Conservation (phyloP, 2,888 invertebrate species). For the Scaptomyza flava region DNA sequence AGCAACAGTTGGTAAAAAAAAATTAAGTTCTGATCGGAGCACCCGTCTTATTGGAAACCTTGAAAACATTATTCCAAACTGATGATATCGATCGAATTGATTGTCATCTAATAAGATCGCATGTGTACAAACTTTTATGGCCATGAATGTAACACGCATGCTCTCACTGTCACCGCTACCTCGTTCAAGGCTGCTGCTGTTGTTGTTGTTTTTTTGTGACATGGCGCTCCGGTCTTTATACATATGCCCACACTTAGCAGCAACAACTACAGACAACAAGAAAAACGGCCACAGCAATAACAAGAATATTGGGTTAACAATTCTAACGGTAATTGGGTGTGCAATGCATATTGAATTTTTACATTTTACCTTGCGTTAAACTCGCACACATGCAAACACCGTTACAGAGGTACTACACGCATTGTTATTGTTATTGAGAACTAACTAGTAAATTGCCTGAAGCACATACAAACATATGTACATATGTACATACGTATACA, state of each 20-base stretch:
- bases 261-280: conserved; percentile 9
- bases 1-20: not conserved
- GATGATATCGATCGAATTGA: not conserved
- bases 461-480: not conserved
- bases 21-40: not conserved
- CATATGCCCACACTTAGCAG: conserved; percentile 36
- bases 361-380: conserved; percentile 48
- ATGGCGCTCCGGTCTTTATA: conserved; percentile 27
- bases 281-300: conserved; percentile 39
- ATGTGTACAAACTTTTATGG: conserved; percentile 11
- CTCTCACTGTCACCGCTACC: conserved; percentile 18
- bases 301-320: conserved; percentile 56
- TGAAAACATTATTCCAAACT: not conserved
- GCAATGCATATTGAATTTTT: conserved; percentile 50
- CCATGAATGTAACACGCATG: conserved; percentile 25
- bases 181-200: conserved; percentile 15
- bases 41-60: not conserved
- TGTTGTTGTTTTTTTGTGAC: conserved; percentile 18
- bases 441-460: conserved; percentile 33
- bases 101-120: not conserved
- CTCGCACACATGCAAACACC: conserved; percentile 19
- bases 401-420: conserved; percentile 11
- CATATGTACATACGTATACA: not conserved
- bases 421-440: conserved; percentile 28
- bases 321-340: conserved; percentile 58